Evolutionary conservation across 2,888 invertebrate species (phyloP), one percentile per base, ranked within the genome.

Genomic region (Cybosia mesomella): DNA sequence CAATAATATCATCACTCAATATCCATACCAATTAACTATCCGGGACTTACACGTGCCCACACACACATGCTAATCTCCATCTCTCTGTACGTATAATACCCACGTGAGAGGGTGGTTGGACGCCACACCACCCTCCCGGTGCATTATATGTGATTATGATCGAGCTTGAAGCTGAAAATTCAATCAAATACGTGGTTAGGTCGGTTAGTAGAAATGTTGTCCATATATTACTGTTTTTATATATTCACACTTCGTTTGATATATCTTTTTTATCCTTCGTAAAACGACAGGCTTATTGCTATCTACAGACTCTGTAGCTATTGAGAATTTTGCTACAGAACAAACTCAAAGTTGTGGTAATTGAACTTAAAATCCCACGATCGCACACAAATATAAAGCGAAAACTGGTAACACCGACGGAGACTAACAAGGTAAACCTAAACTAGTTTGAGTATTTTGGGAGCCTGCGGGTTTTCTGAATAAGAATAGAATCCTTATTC

Each of bases 11-110:
- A 43, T 59, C 66, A 74, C 73, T 64, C 49, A 13, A 53, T 32
- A 32, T 32, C 21, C 13, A 28, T 71, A 75, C 73, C 72, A 82
- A 86, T 85, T 82, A 83, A 78, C 66, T 77, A 79, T 72, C 75
- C 77, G 69, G 79, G 73, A 71, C 72, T 78, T 83, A 84, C 85
- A 84, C 87, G 85, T 85, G 84, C 73, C 76, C 61, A 71, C 73
- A 71, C 76, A 77, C 74, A 72, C 49, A 36, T 68, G 60, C 63
- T 63, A 28, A 24, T 24, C 55, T 61, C 53, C 64, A 22, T 21
- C 18, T 18, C 32, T 15, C 57, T 49, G 11, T 22, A 66, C 62
- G n/a, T 70, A 64, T 32, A 65, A 67, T 58, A n/a, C 15, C n/a
- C 64, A 24, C 34, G 59, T 59, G 66, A 66, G 61, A 61, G 74